A percentile compares a stretch with the other conserved stretches of the same genome.
Conservation (phyloP, 2,113 vertebrate genomes). For the Corythornis cristatus region DNA sequence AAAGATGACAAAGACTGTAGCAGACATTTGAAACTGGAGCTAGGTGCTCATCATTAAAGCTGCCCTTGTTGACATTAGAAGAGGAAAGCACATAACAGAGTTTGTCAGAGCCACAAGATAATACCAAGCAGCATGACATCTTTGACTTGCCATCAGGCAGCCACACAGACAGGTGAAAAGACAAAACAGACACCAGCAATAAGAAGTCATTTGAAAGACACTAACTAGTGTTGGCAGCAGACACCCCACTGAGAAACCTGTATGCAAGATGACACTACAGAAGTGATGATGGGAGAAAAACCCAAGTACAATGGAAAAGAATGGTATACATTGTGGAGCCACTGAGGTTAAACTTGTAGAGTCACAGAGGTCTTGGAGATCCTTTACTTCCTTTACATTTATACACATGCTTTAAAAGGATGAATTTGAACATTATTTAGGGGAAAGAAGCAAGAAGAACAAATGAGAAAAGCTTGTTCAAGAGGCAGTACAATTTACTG, state of each 20-base stretch:
- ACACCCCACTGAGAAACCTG: not conserved
- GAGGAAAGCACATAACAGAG: not conserved
- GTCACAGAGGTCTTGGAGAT: not conserved
- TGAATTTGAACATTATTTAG: not conserved
- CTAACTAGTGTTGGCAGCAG: not conserved
- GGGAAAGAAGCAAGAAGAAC: not conserved
- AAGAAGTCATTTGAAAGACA: not conserved
- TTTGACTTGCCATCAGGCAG: not conserved
- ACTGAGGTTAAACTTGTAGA: not conserved
- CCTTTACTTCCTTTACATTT: not conserved
- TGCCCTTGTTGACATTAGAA: not conserved
- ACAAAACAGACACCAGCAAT: not conserved
- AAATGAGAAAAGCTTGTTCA: not conserved
- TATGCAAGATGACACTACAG: not conserved
- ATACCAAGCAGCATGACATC: not conserved
- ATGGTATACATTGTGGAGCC: not conserved
- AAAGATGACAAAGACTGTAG: not conserved
- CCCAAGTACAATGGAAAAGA: not conserved
- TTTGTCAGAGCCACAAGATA: not conserved
- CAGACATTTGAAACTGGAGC: not conserved
- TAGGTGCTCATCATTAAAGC: not conserved
- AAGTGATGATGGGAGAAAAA: not conserved
- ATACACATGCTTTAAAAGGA: not conserved
- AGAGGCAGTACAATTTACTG: not conserved
- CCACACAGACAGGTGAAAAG: not conserved